Evolutionary conservation across 2,888 invertebrate species (phyloP), one percentile per base, ranked within the genome.

Genomic region (Drosophila bunnanda): DNA sequence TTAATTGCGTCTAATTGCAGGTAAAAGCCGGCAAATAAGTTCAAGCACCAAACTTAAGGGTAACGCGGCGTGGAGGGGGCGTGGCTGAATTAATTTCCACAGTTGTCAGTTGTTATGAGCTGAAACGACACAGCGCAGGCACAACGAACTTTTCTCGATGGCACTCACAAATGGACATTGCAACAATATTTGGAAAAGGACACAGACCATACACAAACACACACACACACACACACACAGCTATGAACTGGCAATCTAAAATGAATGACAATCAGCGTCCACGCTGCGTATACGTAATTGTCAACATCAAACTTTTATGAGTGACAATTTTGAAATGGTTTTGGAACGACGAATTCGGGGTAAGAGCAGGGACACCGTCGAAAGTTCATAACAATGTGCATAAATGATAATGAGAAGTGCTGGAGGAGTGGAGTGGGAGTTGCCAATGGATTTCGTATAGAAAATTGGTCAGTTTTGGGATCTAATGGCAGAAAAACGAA

Each of bases 1-100:
- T 84, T 84, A 84, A 84, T 84, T 84, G 84, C 82, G 72, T 82
- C 83, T 84, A 84, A 84, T 84, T 84, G 86, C 86, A 84, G 84
- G 86, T 86, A 86, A 84, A 86, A 85, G 84, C 81, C 68, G 64
- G 75, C 79, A 83, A 82, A 82, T 82, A 82, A 78, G 69, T 80
- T 83, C 60, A 68, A 82, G 80, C 62, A 74, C 78, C 78, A 79
- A 81, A 85, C 69, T 85, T 78, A 79, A 66, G 75, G 76, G 54
- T 61, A 38, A 64, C 50, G 39, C 59, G 25, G 8, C 22, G 20
- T 8, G 39, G 61, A 25, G 46, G 61, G 53, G 58, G 50, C 48
- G 54, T 70, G 53, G 54, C 54, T 57, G 80, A 82, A 85, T 85
- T 82, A 79, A 85, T 85, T 81, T 83, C 80, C 80, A 57, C 82